Evolutionary conservation across 2,113 vertebrate species (phyloP).

Genomic region (Atrichornis clamosus): DNA sequence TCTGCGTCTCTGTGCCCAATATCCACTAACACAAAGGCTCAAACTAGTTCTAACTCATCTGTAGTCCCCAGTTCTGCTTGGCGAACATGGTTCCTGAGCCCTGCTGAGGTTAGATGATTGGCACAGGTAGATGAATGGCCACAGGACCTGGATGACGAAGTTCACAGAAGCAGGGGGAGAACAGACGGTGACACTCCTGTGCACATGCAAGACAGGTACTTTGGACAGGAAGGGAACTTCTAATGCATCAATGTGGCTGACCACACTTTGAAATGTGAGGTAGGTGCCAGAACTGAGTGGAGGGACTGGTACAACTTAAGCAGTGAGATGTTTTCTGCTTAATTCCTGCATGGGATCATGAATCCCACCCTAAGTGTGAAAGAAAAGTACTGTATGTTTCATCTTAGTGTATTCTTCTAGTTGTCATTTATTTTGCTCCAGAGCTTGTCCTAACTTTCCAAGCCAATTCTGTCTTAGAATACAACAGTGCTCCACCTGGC

Average conservation of each 20-base stretch:
- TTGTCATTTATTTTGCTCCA: background rate
- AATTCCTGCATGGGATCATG: background rate
- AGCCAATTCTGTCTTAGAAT: background rate
- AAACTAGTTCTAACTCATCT: background rate
- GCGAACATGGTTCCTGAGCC: background rate
- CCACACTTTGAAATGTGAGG: background rate
- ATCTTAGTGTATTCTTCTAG: background rate
- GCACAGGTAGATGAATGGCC: background rate
- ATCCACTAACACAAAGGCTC: too few relatives aligned
- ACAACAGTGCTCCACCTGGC: background rate
- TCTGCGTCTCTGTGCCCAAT: too few relatives aligned
- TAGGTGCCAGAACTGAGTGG: background rate
- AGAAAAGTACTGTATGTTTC: background rate
- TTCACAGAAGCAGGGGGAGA: background rate
- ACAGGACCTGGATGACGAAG: background rate
- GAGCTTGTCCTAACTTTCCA: background rate
- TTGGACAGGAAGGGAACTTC: background rate
- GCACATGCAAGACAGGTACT: rapidly evolving
- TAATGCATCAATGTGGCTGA: rapidly evolving
- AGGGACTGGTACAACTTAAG: background rate
- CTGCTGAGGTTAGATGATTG: background rate
- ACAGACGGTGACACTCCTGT: background rate
- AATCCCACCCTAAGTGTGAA: background rate
- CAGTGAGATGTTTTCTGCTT: background rate
- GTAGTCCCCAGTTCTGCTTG: background rate